phyloP scores from a whole-genome alignment of 35 echinoderm and acorn worm genomes.

The Amphiura filiformis region DNA sequence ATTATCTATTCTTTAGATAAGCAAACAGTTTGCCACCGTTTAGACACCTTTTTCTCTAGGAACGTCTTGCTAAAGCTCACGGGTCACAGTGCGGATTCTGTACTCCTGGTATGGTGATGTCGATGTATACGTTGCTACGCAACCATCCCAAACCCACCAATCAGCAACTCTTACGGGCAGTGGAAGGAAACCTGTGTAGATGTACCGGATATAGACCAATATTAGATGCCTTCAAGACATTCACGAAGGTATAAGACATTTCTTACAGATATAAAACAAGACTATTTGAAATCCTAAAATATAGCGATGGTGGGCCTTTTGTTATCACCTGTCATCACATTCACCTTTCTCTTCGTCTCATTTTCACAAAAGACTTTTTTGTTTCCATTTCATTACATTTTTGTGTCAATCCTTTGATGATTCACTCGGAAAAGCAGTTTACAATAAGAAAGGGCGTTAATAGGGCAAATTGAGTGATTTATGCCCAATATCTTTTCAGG shows the following conservation, averaged over 20 bases:
- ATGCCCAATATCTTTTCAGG: too few relatives aligned
- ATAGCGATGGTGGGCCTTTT: too few relatives aligned
- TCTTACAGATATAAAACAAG: not conserved
- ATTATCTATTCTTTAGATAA: not conserved
- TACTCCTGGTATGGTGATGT: slow-evolving; percentile 80
- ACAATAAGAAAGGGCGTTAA: too few relatives aligned
- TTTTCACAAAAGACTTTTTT: too few relatives aligned
- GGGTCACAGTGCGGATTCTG: slow-evolving; percentile 90
- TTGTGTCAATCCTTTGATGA: too few relatives aligned
- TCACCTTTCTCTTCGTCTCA: too few relatives aligned
- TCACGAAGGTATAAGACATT: slow-evolving; percentile 48
- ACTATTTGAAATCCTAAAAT: too few relatives aligned
- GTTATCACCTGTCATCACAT: too few relatives aligned
- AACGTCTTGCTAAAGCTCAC: slow-evolving; percentile 73
- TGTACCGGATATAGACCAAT: slow-evolving; percentile 70
- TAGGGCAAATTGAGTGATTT: too few relatives aligned
- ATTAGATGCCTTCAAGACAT: slow-evolving; percentile 65
- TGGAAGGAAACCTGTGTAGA: slow-evolving; percentile 76
- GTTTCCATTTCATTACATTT: too few relatives aligned
- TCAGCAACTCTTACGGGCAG: slow-evolving; percentile 19
- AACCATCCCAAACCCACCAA: slow-evolving; percentile 35
- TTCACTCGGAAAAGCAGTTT: too few relatives aligned
- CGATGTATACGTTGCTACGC: slow-evolving; percentile 66
- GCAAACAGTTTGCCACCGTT: not conserved
- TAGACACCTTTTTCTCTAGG: slow-evolving; percentile 7